These are phyloP conservation scores for Cephalotes varians DNA, from an alignment of 2,888 invertebrate genomes.

Conservation along the genomic window DNA sequence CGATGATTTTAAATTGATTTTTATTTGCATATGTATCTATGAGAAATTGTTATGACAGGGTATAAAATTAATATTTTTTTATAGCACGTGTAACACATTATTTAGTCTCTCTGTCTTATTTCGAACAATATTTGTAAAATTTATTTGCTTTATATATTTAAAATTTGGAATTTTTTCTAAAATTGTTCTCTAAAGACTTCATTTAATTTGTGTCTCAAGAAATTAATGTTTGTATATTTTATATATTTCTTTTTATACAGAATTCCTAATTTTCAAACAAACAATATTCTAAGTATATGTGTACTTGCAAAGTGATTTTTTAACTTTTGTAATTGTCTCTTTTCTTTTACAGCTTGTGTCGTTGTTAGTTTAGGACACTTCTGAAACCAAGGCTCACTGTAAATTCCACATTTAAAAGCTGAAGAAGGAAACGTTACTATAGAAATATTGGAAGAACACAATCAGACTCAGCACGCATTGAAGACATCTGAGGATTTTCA, in stretches of 20 bases:
- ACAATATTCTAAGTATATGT: not conserved
- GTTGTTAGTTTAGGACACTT: constrained; percentile 86
- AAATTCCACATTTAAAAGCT: constrained; percentile 85
- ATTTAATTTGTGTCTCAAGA: not conserved
- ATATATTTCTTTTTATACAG: constrained; percentile 31
- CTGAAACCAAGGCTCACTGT: constrained; percentile 86
- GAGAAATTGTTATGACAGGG: not conserved
- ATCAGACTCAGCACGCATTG: constrained; percentile 95
- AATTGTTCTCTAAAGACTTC: not conserved
- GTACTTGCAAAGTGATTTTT: constrained; percentile 12
- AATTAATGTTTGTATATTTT: not conserved
- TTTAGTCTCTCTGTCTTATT: not conserved
- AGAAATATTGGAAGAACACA: constrained; percentile 86
- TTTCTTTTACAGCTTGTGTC: constrained; percentile 89
- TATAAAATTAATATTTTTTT: not conserved
- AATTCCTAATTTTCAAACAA: constrained; percentile 58
- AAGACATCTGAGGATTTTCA: constrained; percentile 95
- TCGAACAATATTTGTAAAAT: not conserved
- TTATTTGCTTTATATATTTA: not conserved
- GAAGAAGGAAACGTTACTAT: constrained; percentile 81
- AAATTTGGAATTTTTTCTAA: not conserved
- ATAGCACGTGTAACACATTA: not conserved
- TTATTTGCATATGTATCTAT: not conserved
- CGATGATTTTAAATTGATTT: not conserved
- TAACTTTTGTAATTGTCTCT: constrained; percentile 56